Evolutionary conservation across 2,888 invertebrate genomes (phyloP), one percentile per base, ranked within the genome.

Genomic region (Romanomermis culicivorax): DNA sequence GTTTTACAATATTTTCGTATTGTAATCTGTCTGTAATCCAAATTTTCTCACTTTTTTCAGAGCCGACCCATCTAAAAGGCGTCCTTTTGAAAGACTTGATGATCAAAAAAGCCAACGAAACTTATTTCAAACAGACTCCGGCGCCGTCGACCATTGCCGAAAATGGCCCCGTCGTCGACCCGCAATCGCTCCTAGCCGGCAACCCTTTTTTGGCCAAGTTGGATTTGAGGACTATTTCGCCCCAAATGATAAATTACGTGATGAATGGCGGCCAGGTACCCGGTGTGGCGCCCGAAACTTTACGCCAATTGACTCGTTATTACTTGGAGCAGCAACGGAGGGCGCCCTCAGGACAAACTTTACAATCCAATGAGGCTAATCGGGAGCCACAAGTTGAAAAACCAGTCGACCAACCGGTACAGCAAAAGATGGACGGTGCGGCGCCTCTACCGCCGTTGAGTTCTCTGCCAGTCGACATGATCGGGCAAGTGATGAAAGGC

Each of bases 91-190:
- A 63, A 49, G 68, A 67, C 42, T 56, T 67, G 55, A 64, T 67
- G 66, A 62, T 68, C 55, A 61, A 63, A 56, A 65, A 64, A 49
- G 64, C 65, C 3, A 65, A 64, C 54, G 63, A 64, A 27, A 65
- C 67, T 7, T 53, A 60, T 42, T 55, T 25, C 20, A 20, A n/a
- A 51, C 26, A 29, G 27, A 23, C 17, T 43, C 42, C 20, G 43
- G 43, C 17, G 51, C 51, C 27, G 29, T 30, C 51, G 26, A 56
- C 23, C 59, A 42, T 51, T 59, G 17, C 43, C 61, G n/a, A 26
- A 62, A 1, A 57, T 60, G 1, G 59, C 60, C 17, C 59, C 63
- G 51, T 52, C 63, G 29, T 61, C 64, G 2, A 59, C 60, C 2
- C n/a, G n/a, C n/a, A n/a, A n/a, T 36, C 36, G 36, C 17, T 36